phyloP scores from a whole-genome alignment of 2,888 invertebrate species.

The Coenonympha arcania region DNA sequence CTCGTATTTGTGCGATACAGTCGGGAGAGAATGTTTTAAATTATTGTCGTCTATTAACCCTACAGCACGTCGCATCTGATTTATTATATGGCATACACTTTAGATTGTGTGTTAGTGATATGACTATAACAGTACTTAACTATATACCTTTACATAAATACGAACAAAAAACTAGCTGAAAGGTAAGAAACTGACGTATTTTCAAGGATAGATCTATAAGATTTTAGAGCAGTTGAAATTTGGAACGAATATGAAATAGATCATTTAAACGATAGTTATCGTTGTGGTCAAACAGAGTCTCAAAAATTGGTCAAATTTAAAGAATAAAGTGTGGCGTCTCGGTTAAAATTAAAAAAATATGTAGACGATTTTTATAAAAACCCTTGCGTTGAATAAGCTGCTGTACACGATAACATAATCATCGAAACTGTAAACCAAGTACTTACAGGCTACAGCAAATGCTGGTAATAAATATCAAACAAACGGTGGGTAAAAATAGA shows the following conservation, averaged over 20 bases:
- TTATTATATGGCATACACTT: conserved; percentile 11
- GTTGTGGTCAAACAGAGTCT: too few relatives aligned
- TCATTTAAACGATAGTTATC: too few relatives aligned
- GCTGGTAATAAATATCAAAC: conserved; percentile 62
- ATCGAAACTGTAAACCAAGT: conserved; percentile 41
- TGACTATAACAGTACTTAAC: neutral
- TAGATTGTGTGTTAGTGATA: neutral
- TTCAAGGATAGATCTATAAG: too few relatives aligned
- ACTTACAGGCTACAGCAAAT: conserved; percentile 36
- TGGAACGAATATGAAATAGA: too few relatives aligned
- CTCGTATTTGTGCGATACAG: conserved; percentile 57
- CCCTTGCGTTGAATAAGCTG: conserved; percentile 21
- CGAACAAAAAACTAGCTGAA: neutral
- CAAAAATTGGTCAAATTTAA: too few relatives aligned
- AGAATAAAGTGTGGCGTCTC: neutral
- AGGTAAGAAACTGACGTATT: neutral
- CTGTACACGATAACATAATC: conserved; percentile 53
- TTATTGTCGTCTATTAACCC: conserved; percentile 34
- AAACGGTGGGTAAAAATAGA: conserved; percentile 66
- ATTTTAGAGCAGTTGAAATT: too few relatives aligned
- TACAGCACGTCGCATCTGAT: conserved; percentile 19
- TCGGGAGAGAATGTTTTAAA: conserved; percentile 55
- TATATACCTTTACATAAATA: neutral
- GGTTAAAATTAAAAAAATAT: neutral
- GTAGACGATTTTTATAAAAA: neutral